phyloP scores from a whole-genome alignment of 2,797 vertebrate genomes.

The Gymnoscopelus microlampas region DNA sequence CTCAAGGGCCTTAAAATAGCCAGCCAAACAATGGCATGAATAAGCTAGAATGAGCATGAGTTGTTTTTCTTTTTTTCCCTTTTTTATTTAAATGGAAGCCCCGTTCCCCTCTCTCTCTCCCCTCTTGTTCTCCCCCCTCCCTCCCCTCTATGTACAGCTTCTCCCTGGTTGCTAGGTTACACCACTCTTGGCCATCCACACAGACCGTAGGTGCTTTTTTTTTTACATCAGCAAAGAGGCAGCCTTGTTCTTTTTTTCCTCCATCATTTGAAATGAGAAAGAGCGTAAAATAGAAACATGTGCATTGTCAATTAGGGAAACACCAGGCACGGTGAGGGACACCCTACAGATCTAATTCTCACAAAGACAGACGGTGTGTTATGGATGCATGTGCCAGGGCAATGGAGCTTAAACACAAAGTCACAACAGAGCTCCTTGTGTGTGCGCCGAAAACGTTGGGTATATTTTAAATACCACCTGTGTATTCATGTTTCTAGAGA shows the following conservation, averaged over 20 bases:
- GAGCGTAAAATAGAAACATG: conserved; percentile 67
- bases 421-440: conserved; percentile 53
- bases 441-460: conserved; percentile 27
- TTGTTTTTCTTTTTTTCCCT: conserved; percentile 15
- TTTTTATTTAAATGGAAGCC: conserved; percentile 70
- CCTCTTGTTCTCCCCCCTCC: conserved; percentile 8
- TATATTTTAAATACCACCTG: conserved; percentile 23
- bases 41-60: conserved; percentile 67
- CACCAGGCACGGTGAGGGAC: conserved; percentile 53
- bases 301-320: conserved; percentile 69
- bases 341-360: conserved; percentile 56
- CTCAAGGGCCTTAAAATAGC: conserved; percentile 78
- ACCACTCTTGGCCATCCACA: conserved; percentile 72
- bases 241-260: conserved; percentile 54
- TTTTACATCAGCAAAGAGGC: conserved; percentile 64
- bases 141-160: conserved; percentile 46
- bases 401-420: conserved; percentile 36
- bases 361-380: conserved; percentile 55
- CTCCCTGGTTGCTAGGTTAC: conserved; percentile 84
- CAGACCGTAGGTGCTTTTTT: conserved; percentile 71
- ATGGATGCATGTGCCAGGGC: conserved; percentile 34
- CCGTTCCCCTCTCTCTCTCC: conserved; percentile 51
- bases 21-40: conserved; percentile 76
- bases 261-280: conserved; percentile 78
- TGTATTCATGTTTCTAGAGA: conserved; percentile 32